Evolutionary conservation across 2,113 vertebrate genomes (phyloP).

Genomic region (Syrrhaptes paradoxus): DNA sequence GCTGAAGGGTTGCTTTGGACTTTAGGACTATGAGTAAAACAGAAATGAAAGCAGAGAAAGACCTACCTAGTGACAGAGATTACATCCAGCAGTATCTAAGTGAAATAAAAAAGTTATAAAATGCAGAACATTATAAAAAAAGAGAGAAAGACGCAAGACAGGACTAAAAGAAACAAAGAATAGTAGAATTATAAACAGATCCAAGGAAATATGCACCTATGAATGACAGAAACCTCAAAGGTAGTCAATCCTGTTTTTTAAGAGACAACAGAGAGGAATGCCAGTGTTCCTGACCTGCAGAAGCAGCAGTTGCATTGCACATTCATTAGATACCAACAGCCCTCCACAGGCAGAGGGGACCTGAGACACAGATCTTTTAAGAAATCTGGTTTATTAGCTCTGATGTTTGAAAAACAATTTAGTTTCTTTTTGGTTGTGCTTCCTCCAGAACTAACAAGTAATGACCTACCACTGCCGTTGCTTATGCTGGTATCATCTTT

Average conservation of each 20-base stretch:
- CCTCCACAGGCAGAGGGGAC: not conserved
- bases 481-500: not conserved
- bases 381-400: not conserved
- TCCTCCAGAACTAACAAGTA: fast-evolving
- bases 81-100: not conserved
- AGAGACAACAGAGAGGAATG: not conserved
- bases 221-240: not conserved
- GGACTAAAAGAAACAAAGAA: not conserved
- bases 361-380: not conserved
- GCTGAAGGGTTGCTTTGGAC: not conserved
- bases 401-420: not conserved
- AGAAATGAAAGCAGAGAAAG: not conserved
- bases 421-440: fast-evolving
- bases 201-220: not conserved
- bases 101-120: not conserved
- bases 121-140: not conserved
- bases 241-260: not conserved
- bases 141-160: not conserved
- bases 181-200: not conserved
- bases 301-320: not conserved
- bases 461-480: not conserved
- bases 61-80: not conserved
- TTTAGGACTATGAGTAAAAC: not conserved
- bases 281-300: not conserved
- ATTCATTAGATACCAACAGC: not conserved